Base-by-base conservation (phyloP, 2,888 invertebrate genomes). In the Rhogogaster chlorosoma region DNA sequence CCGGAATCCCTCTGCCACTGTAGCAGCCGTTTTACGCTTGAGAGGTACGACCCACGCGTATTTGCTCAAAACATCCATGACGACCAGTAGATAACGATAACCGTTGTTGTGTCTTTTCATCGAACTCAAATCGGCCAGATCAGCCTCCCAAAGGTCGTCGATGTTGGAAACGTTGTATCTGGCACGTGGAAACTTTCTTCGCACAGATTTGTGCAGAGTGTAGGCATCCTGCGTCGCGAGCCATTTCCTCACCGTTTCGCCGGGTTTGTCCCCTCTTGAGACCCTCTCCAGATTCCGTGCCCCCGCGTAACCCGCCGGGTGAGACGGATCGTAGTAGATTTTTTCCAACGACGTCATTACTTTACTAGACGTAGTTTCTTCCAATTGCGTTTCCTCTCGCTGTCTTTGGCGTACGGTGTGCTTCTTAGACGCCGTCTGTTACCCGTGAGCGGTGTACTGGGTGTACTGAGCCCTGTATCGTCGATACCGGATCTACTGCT, bases 11-110 rank as follows among this genome's bases (percentile, higher is more conserved):
- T 78, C 36, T 22, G 85, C 77, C 1, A 89, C 88, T 0, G 75
- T 36, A 26, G 15, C 61, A 36, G 78, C 42, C 32, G 84, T 77
- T 22, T 78, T 78, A n/a, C 84, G 77, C 36, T 77, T 45, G 61
- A 84, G 36, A 2, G 89, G 83, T 77, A 88, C 86, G 7, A 88
- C 84, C 87, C 87, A 90, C 1, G 87, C 88, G 36, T 86, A 88
- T 84, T 89, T 88, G 38, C 86, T 88, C 15, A 88, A 86, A 5
- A 87, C 86, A 15, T 89, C 88, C 29, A 89, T 87, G n/a, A 88
- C 86, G 12, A 85, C 85, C 45, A 89, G 73, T 5, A 88, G 75
- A 78, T 87, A 89, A 7, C 84, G 73, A 10, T 32, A 83, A 6
- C 86, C 87, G 10, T 86, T 83, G 78, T 88, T 88, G 64, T 87